Percentiles rank a stretch among this genome's conserved stretches.
These are phyloP conservation scores for Palythoa grandiflora DNA, from an alignment of 92 coral and sea anemone genomes.

Conservation along the genomic window DNA sequence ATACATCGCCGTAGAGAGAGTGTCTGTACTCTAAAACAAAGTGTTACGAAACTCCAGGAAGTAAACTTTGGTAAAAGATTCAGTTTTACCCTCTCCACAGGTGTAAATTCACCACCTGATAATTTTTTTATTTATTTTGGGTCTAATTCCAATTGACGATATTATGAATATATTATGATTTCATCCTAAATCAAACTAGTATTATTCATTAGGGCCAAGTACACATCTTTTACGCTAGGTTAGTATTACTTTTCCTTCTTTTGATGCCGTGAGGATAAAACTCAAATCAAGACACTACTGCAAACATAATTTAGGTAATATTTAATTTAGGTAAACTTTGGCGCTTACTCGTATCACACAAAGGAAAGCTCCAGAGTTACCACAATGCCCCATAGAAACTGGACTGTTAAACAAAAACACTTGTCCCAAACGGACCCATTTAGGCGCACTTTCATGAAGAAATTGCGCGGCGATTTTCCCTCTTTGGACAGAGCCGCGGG, in stretches of 20 bases:
- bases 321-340: constrained; percentile 7
- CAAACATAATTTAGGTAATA: background rate
- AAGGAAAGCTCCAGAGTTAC: constrained; percentile 8
- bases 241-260: background rate
- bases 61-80: constrained; percentile 17
- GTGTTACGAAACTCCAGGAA: constrained; percentile 43
- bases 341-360: constrained; percentile 16
- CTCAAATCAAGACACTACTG: background rate
- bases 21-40: constrained; percentile 41
- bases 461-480: background rate
- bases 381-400: constrained; percentile 24
- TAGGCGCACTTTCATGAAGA: background rate
- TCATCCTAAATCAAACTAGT: background rate
- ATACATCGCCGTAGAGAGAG: constrained; percentile 5
- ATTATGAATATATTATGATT: constrained; percentile 14
- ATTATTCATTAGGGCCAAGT: constrained; percentile 12
- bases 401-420: constrained; percentile 18
- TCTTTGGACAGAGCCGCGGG: constrained; percentile 33
- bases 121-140: constrained; percentile 5
- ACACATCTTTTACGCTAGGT: constrained; percentile 1
- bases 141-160: constrained; percentile 23
- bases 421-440: background rate
- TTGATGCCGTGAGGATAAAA: background rate
- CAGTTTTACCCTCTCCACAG: constrained; percentile 39
- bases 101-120: constrained; percentile 31